phyloP scores from a whole-genome alignment of 2,888 invertebrate genomes.

The Toxonevra muliebris region DNA sequence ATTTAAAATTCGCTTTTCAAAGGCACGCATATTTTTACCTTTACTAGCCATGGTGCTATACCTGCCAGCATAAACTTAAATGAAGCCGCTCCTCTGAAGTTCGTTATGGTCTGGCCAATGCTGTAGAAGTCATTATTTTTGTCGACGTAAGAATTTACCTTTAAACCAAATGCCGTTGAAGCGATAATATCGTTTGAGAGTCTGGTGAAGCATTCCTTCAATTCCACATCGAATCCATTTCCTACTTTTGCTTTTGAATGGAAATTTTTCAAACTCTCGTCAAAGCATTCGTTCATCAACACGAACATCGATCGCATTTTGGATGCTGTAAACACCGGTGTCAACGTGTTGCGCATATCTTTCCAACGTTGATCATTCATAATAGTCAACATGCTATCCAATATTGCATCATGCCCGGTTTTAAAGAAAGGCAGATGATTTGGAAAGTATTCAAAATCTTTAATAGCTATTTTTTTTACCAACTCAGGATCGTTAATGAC shows the following conservation, averaged over 20 bases:
- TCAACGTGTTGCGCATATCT: conserved; percentile 60
- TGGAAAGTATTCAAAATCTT: conserved; percentile 68
- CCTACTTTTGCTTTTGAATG: conserved; percentile 28
- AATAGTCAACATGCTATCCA: conserved; percentile 36
- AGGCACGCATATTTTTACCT: conserved; percentile 36
- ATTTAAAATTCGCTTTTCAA: too few relatives aligned
- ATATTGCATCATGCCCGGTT: conserved; percentile 60
- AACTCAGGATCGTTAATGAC: conserved; percentile 67
- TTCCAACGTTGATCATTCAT: conserved; percentile 60
- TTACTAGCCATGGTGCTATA: conserved; percentile 42
- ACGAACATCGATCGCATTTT: conserved; percentile 63
- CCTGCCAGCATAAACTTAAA: conserved; percentile 47
- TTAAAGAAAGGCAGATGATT: conserved; percentile 62
- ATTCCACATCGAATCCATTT: conserved; percentile 42
- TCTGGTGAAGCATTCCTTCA: conserved; percentile 50
- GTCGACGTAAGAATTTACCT: conserved; percentile 67
- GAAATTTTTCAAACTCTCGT: conserved; percentile 52
- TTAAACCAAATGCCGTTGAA: conserved; percentile 57
- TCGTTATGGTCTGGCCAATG: conserved; percentile 47
- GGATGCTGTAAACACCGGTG: conserved; percentile 61
- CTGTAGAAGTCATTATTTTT: conserved; percentile 67
- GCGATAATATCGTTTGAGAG: conserved; percentile 62
- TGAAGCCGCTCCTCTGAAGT: conserved; percentile 45
- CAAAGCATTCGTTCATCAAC: conserved; percentile 54
- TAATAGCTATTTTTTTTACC: conserved; percentile 67